Base-by-base conservation (phyloP, 1,140 invertebrate species). In the Ptiloglossa arizonensis region DNA sequence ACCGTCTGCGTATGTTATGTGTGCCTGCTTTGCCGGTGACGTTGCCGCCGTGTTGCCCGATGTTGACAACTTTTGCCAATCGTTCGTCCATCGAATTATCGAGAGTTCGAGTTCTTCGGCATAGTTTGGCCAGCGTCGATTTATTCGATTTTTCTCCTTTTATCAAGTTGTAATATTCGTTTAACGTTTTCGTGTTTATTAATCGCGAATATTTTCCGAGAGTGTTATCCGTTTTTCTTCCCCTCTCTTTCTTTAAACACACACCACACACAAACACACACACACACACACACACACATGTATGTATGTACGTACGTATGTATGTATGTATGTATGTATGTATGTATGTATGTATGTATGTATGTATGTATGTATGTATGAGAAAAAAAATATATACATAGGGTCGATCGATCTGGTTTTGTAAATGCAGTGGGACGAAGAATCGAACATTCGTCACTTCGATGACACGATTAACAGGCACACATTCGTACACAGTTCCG, bases 391-490 rank as follows among this genome's bases (percentile, higher is more conserved):
- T n/a, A n/a, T n/a, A n/a, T n/a, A n/a, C n/a, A 81, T 72, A 82
- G 85, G 87, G 87, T 89, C 87, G 86, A 87, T 84, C 83, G 74
- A 89, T 91, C 91, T 92, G 91, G 91, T 92, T 92, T 92, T 92
- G 91, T 91, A 85, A 86, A 87, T 91, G 88, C 91, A 92, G 91
- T 92, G 89, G 90, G 69, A 64, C 70, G 62, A 78, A 91, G 83
- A 85, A 87, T 86, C 85, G 87, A 88, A 80, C 87, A 88, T 78
- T 85, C 72, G 84, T 67, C 85, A 76, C 71, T 81, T 80, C 48
- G 41, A 71, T 73, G 82, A 87, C 75, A 86, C 76, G 76, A 89
- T 87, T 85, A 88, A 87, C 90, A 92, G 90, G 88, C 92, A 93
- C 92, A 92, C 91, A 92, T 90, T 92, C 88, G 91, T 92, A 90